A percentile compares a stretch with the other conserved stretches of the same genome.
phyloP scores from a whole-genome alignment of 2,113 vertebrate species.

The Neogale vison region DNA sequence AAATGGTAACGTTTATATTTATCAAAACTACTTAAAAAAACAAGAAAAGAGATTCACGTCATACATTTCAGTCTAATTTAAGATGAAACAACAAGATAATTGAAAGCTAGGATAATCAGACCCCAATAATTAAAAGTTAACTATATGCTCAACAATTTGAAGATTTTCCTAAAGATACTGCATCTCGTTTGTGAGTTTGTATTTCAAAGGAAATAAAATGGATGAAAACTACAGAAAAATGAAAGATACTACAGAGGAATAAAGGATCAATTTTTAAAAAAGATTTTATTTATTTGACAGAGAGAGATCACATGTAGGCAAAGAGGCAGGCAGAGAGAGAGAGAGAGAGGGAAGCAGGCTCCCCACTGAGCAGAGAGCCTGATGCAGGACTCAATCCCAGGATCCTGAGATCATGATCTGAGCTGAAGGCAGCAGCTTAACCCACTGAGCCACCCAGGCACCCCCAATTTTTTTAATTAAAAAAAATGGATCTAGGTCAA shows the following conservation, averaged over 20 bases:
- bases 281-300: no score
- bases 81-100: not conserved
- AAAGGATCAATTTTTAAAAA: not conserved
- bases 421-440: no score
- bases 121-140: not conserved
- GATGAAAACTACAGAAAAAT: not conserved
- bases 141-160: not conserved
- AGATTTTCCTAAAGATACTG: not conserved
- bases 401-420: no score
- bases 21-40: not conserved
- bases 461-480: not conserved
- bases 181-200: not conserved
- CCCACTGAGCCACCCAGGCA: no score
- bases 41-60: not conserved
- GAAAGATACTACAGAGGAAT: not conserved
- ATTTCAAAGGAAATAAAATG: conserved; percentile 28
- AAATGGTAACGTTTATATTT: not conserved
- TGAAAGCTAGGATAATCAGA: not conserved
- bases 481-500: not conserved
- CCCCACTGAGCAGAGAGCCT: no score
- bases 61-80: not conserved
- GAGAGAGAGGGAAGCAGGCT: no score
- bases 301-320: no score
- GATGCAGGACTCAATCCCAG: no score
- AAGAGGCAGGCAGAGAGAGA: no score